These are phyloP conservation scores for Acanthosepion pharaonis DNA, from an alignment of 2,888 invertebrate genomes.

Conservation along the genomic window DNA sequence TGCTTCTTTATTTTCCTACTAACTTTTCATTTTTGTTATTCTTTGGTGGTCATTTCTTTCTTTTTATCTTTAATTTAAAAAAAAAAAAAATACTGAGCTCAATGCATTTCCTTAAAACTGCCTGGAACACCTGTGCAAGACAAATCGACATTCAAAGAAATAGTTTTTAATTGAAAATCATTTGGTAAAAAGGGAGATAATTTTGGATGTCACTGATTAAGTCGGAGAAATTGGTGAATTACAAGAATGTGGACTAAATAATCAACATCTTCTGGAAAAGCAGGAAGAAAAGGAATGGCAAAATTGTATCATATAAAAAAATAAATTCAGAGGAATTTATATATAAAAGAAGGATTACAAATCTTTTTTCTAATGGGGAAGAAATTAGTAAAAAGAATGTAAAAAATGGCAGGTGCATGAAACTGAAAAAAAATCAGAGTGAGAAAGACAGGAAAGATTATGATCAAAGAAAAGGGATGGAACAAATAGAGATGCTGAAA, in stretches of 20 bases:
- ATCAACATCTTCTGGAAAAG: background rate
- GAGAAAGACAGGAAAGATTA: no score
- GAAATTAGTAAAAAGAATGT: background rate
- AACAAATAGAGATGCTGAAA: no score
- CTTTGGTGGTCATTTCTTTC: no score
- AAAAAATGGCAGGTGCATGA: background rate
- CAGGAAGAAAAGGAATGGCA: background rate
- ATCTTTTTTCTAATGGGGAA: no score
- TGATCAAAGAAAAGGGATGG: no score
- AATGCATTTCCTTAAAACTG: background rate
- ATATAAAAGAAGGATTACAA: no score
- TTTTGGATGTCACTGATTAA: background rate
- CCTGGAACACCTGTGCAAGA: background rate
- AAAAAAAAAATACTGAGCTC: background rate
- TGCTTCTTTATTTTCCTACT: no score
- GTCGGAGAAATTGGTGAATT: background rate
- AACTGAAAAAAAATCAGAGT: background rate
- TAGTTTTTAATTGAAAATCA: background rate
- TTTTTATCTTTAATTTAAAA: background rate
- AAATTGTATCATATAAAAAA: background rate
- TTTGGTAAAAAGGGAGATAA: background rate
- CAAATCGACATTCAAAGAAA: background rate
- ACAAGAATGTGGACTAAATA: background rate
- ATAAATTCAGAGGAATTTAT: background rate
- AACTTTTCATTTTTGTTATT: no score